Evolutionary conservation across 1,140 invertebrate species (phyloP).

Genomic region (Tetraneura akinire): DNA sequence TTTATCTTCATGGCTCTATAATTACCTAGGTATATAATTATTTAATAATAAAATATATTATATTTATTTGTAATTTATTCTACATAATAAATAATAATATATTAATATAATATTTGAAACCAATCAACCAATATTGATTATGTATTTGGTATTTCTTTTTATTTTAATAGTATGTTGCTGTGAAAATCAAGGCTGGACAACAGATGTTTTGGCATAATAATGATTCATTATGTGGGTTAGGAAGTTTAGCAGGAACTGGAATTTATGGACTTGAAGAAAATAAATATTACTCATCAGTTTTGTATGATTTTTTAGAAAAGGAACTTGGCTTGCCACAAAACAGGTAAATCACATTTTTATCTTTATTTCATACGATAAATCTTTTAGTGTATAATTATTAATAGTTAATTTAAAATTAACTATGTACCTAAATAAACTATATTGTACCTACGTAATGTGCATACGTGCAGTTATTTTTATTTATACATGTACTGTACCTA

Average conservation of each 20-base stretch:
- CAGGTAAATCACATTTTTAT: constrained; percentile 6
- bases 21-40: too few relatives aligned
- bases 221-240: not conserved
- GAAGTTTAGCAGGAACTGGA: constrained; percentile 13
- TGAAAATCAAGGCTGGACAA: constrained; percentile 26
- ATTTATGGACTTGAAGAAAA: not conserved
- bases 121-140: too few relatives aligned
- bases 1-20: too few relatives aligned
- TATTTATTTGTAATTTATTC: too few relatives aligned
- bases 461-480: too few relatives aligned
- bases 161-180: constrained; percentile 4
- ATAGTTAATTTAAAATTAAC: too few relatives aligned
- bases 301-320: constrained; percentile 21
- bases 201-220: not conserved
- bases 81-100: too few relatives aligned
- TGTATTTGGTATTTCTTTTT: too few relatives aligned
- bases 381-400: too few relatives aligned
- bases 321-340: constrained; percentile 18
- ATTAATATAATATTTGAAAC: too few relatives aligned
- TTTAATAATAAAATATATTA: too few relatives aligned
- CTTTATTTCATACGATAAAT: too few relatives aligned
- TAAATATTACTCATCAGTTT: not conserved
- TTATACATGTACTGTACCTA: not conserved
- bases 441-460: not conserved
- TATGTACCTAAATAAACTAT: not conserved